These are phyloP conservation scores for Drosophila siamana DNA, from an alignment of 2,888 invertebrate genomes.

Conservation along the genomic window DNA sequence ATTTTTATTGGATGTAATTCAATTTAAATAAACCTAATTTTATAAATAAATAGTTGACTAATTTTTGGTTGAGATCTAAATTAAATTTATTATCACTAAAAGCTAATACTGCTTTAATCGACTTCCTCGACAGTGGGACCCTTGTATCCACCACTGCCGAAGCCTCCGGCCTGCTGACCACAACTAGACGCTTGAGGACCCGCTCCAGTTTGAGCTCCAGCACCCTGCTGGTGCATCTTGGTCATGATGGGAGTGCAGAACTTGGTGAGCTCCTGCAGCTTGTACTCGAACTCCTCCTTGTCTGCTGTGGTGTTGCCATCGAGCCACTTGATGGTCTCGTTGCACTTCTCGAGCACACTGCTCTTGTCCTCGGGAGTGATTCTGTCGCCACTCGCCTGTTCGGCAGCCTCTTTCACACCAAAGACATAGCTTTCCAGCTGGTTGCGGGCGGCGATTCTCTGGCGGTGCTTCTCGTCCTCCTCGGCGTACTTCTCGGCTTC, in stretches of 20 bases:
- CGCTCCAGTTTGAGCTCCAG: conserved; percentile 35
- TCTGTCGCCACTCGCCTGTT: conserved; percentile 87
- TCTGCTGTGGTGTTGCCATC: conserved; percentile 92
- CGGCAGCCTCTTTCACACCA: conserved; percentile 89
- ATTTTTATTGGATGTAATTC: conserved; percentile 20
- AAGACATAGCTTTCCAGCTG: conserved; percentile 90
- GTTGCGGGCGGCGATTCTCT: conserved; percentile 90
- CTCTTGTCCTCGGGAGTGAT: conserved; percentile 41
- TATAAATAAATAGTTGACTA: not conserved
- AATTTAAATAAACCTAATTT: not conserved
- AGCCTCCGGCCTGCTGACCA: conserved; percentile 42
- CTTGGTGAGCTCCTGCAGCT: conserved; percentile 82
- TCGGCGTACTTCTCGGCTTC: conserved; percentile 91
- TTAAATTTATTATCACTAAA: not conserved
- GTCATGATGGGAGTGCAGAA: conserved; percentile 86
- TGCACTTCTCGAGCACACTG: conserved; percentile 86
- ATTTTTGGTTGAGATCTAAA: conserved; percentile 26
- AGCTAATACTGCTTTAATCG: conserved; percentile 40
- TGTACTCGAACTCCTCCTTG: conserved; percentile 90
- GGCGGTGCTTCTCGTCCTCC: conserved; percentile 90
- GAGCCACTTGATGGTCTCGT: conserved; percentile 89
- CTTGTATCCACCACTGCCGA: conserved; percentile 16
- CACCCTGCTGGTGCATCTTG: conserved; percentile 78
- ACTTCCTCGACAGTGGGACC: conserved; percentile 63
- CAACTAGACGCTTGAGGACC: conserved; percentile 85